These are phyloP conservation scores for Limnephilus rhombicus DNA, from an alignment of 2,888 invertebrate genomes.

Conservation along the genomic window DNA sequence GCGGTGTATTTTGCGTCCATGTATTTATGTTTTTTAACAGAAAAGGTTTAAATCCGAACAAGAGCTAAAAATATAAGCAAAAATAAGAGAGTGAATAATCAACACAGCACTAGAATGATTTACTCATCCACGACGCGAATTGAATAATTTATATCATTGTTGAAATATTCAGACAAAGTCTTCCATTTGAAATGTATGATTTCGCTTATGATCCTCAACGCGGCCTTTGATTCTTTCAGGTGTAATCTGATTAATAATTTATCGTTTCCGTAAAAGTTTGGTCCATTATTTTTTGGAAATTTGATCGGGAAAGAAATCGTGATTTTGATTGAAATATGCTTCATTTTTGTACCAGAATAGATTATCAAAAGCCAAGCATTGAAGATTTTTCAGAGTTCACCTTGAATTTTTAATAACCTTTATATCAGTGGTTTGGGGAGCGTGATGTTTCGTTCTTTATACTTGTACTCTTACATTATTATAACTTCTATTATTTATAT, in stretches of 20 bases:
- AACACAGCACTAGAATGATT: not conserved
- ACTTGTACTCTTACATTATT: too few relatives aligned
- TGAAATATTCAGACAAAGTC: not conserved
- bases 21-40: not conserved
- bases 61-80: not conserved
- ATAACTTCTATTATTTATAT: too few relatives aligned
- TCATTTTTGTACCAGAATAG: not conserved
- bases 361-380: not conserved
- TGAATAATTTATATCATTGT: not conserved
- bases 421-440: too few relatives aligned
- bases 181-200: not conserved
- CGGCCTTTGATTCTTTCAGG: not conserved
- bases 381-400: not conserved
- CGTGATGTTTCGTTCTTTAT: too few relatives aligned
- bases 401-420: not conserved
- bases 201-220: not conserved
- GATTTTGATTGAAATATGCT: not conserved
- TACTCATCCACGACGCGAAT: not conserved
- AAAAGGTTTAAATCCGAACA: not conserved
- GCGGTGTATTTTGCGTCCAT: not conserved
- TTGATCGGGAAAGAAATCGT: not conserved
- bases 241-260: conserved; percentile 36
- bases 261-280: conserved; percentile 2
- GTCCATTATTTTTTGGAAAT: not conserved
- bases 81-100: not conserved